These are phyloP conservation scores for Apamea monoglypha DNA, from an alignment of 2,888 invertebrate species.

Conservation along the genomic window DNA sequence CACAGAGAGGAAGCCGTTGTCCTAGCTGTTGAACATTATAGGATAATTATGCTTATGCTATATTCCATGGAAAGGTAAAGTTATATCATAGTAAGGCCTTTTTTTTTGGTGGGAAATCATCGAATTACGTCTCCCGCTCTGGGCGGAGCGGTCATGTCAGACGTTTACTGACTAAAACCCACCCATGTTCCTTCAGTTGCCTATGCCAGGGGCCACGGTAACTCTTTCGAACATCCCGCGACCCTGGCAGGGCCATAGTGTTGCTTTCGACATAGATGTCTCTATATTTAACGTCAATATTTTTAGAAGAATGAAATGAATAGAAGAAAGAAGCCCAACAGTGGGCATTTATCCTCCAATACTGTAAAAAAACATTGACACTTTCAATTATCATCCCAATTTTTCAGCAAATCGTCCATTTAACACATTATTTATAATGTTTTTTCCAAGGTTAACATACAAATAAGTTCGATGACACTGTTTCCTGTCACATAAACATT, in stretches of 20 bases:
- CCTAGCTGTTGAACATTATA: background rate
- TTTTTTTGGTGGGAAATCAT: too few species aligned
- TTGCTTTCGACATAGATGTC: too few species aligned
- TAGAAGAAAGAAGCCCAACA: background rate
- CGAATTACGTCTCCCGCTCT: too few species aligned
- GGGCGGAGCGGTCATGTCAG: too few species aligned
- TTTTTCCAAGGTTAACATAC: constrained; percentile 21
- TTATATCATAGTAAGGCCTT: too few species aligned
- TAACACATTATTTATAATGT: background rate
- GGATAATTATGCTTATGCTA: too few species aligned
- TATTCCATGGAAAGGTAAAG: background rate
- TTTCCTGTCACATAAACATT: constrained; percentile 32
- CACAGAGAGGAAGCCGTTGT: background rate
- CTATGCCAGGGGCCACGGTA: too few species aligned
- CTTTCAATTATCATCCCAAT: background rate
- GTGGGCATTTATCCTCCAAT: background rate
- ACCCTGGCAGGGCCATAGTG: too few species aligned
- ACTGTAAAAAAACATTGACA: constrained; percentile 9
- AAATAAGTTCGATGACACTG: constrained; percentile 32
- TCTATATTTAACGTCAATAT: background rate
- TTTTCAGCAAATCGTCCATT: background rate
- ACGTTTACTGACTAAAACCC: too few species aligned
- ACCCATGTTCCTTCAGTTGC: too few species aligned
- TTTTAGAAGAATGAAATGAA: background rate
- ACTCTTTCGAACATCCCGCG: too few species aligned